Conservation (phyloP, 2,113 vertebrate species). For the Tiliqua scincoides region DNA sequence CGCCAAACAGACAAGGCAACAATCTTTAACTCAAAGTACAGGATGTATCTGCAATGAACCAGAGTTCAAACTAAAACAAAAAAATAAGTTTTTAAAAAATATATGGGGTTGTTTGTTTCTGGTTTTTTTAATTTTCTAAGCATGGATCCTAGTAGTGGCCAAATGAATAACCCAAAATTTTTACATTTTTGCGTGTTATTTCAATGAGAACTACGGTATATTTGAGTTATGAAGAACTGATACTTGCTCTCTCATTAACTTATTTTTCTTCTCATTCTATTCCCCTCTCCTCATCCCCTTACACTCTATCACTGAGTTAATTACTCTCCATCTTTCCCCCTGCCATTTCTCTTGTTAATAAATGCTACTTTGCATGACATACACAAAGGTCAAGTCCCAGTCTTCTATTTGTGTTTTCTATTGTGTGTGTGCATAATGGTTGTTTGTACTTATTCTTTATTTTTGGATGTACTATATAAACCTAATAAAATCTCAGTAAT, state of each 20-base stretch:
- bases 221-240: neutral
- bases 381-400: neutral
- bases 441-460: neutral
- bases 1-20: slow-evolving; percentile 1
- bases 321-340: neutral
- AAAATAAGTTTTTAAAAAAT: neutral
- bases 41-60: neutral
- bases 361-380: neutral
- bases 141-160: neutral
- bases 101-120: too few relatives aligned
- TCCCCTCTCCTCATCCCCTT: neutral
- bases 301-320: neutral
- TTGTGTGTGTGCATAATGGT: neutral
- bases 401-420: neutral
- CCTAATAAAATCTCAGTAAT: slow-evolving; percentile 1
- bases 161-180: slow-evolving; percentile 1
- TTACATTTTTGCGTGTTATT: too few relatives aligned
- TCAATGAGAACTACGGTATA: too few relatives aligned
- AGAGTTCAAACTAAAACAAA: slow-evolving; percentile 2
- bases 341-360: neutral
- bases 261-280: neutral
- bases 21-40: slow-evolving; percentile 1
- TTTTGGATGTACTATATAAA: slow-evolving; percentile 2
- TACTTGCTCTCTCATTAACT: neutral
- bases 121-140: too few relatives aligned